These are phyloP conservation scores for Candidula unifasciata DNA, from an alignment of 2,888 invertebrate species.

Conservation along the genomic window DNA sequence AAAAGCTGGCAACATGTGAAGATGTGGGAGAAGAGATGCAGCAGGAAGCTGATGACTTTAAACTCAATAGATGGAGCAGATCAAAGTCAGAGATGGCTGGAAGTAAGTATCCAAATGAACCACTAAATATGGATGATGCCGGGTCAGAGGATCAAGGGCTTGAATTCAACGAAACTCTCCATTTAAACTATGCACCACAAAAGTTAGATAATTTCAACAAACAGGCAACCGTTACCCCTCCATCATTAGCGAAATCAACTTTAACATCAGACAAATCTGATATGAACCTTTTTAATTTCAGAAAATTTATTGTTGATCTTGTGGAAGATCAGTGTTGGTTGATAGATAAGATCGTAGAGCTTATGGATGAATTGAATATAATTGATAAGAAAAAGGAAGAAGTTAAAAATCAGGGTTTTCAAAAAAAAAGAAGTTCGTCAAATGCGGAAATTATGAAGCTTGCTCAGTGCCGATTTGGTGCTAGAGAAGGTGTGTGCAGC, in stretches of 20 bases:
- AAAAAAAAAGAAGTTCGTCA: no score
- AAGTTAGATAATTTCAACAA: no score
- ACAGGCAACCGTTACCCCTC: neutral
- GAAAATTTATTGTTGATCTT: neutral
- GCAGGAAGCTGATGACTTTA: neutral
- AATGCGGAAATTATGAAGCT: no score
- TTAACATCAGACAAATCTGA: neutral
- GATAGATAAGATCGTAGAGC: neutral
- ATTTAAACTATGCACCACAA: no score
- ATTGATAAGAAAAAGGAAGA: neutral
- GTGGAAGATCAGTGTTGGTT: neutral
- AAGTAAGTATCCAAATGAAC: neutral
- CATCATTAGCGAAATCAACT: neutral
- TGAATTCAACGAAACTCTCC: no score
- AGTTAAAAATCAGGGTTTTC: neutral
- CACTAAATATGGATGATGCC: neutral
- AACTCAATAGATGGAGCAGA: neutral
- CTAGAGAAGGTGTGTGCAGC: no score
- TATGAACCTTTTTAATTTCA: neutral
- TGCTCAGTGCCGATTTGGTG: no score
- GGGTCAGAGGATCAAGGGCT: no score
- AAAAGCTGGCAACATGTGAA: neutral
- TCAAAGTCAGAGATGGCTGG: neutral
- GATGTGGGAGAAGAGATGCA: neutral
- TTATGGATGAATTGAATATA: neutral